These are phyloP conservation scores for Empis livida DNA, from an alignment of 2,888 invertebrate genomes.

Conservation along the genomic window DNA sequence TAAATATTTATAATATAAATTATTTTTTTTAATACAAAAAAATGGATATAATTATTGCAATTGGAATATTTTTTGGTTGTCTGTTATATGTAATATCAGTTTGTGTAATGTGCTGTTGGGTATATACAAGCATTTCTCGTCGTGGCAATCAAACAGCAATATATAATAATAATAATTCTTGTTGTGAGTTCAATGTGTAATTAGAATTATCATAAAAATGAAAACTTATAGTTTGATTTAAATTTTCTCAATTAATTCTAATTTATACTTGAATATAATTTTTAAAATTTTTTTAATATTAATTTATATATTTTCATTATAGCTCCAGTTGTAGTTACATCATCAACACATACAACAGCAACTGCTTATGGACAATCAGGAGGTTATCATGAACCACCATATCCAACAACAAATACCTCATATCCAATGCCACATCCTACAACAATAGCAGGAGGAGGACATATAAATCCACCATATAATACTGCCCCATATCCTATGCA, in stretches of 20 bases:
- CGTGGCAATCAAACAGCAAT: too few species aligned
- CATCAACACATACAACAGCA: conserved; percentile 1
- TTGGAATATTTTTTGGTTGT: too few species aligned
- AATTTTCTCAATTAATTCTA: neutral
- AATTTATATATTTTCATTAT: neutral
- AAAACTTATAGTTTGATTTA: too few species aligned
- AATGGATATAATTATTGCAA: too few species aligned
- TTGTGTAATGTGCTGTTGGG: too few species aligned
- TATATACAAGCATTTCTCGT: too few species aligned
- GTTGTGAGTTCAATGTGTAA: too few species aligned
- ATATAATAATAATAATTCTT: too few species aligned
- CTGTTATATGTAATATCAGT: too few species aligned
- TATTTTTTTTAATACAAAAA: too few species aligned
- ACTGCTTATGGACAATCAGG: neutral
- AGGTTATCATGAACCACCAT: neutral
- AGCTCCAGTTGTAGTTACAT: conserved; percentile 5
- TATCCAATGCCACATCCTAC: conserved; percentile 3
- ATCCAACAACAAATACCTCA: neutral
- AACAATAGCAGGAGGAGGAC: neutral
- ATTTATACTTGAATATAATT: neutral
- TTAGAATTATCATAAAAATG: too few species aligned
- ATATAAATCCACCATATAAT: neutral
- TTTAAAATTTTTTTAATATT: neutral
- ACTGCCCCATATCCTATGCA: neutral
- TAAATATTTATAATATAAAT: too few species aligned